Percentiles rank a stretch among this genome's conserved stretches.
These are phyloP conservation scores for Drosophila mauritiana DNA, from an alignment of 1,140 invertebrate species.

Conservation along the genomic window DNA sequence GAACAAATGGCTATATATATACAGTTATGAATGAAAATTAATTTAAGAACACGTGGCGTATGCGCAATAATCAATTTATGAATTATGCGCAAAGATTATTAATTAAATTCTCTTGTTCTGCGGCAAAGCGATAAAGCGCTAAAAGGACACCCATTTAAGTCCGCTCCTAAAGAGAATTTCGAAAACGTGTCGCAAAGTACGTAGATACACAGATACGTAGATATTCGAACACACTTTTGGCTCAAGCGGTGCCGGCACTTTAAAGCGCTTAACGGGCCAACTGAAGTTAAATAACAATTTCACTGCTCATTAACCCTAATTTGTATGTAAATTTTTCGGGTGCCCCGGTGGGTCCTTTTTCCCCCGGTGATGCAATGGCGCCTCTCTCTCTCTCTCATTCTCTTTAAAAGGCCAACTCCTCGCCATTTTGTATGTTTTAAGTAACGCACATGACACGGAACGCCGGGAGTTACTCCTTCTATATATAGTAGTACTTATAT, in stretches of 20 bases:
- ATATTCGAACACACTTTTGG: constrained; percentile 46
- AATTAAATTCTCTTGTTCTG: constrained; percentile 45
- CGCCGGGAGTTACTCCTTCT: constrained; percentile 4
- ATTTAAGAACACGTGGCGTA: constrained; percentile 65
- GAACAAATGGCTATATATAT: constrained; percentile 24
- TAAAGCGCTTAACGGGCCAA: constrained; percentile 76
- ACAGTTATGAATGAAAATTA: constrained; percentile 44
- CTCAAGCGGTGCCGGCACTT: constrained; percentile 59
- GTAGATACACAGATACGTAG: constrained; percentile 12
- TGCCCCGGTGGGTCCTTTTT: constrained; percentile 47
- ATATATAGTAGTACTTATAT: too few relatives aligned
- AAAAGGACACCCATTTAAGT: constrained; percentile 21
- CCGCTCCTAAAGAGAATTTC: constrained; percentile 50
- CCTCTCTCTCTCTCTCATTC: constrained; percentile 8
- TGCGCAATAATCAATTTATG: constrained; percentile 68
- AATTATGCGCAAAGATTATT: constrained; percentile 42
- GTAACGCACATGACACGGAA: constrained; percentile 53
- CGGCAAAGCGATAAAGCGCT: background rate
- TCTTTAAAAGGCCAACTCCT: constrained; percentile 42
- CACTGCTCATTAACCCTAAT: constrained; percentile 83
- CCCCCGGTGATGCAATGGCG: constrained; percentile 6
- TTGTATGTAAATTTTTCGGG: constrained; percentile 79
- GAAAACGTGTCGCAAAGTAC: constrained; percentile 75
- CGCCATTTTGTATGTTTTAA: constrained; percentile 58
- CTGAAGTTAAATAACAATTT: constrained; percentile 82